These are phyloP conservation scores for Panthera tigris DNA, from an alignment of 2,113 vertebrate genomes.

Conservation along the genomic window DNA sequence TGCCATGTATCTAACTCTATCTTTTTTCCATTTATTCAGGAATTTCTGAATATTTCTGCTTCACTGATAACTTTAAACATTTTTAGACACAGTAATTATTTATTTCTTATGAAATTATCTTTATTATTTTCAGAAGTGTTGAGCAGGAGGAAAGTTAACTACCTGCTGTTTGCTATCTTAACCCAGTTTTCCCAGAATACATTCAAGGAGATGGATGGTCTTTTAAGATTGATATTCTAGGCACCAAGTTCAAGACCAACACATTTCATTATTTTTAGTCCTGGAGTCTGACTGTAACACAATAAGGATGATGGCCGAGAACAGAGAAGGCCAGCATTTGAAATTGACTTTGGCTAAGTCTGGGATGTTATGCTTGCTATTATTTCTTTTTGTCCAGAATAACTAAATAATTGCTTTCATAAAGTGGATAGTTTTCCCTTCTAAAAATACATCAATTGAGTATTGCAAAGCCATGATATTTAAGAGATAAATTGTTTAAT, in stretches of 20 bases:
- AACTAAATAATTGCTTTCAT: slow-evolving; percentile 21
- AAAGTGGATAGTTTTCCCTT: not conserved
- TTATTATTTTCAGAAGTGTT: not conserved
- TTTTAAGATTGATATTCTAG: not conserved
- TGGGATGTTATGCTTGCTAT: not conserved
- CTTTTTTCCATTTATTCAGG: not conserved
- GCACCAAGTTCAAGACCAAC: not conserved
- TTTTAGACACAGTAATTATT: not conserved
- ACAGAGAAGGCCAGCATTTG: not conserved
- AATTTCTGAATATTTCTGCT: not conserved
- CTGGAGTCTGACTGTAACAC: not conserved
- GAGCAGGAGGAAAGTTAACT: not conserved
- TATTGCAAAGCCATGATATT: not conserved
- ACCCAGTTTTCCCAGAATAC: not conserved
- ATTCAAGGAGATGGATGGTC: not conserved
- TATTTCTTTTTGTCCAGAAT: not conserved
- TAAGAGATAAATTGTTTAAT: not conserved
- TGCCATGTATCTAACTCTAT: not conserved
- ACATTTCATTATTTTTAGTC: not conserved
- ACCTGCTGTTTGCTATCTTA: not conserved
- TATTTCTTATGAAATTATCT: not conserved
- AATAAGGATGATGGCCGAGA: not conserved
- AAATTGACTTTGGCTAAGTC: slow-evolving; percentile 21
- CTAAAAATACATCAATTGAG: not conserved
- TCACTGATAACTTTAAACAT: not conserved